Evolutionary conservation across 92 coral and sea anemone genomes (phyloP).

Genomic region (Micromussa lordhowensis): DNA sequence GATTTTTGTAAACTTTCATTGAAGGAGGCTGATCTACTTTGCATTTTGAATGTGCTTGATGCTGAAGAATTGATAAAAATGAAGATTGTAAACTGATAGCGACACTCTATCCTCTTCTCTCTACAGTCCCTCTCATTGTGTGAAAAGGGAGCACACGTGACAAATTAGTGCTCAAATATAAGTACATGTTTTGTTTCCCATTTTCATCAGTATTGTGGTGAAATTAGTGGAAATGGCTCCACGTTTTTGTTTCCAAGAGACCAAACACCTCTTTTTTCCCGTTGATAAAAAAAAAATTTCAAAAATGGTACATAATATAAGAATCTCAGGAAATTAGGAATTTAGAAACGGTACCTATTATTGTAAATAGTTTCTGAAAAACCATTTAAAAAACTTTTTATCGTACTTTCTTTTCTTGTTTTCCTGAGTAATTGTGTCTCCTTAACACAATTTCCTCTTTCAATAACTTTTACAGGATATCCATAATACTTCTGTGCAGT

Average conservation of each 20-base stretch:
- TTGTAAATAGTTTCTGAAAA: no score
- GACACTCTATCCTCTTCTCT: not conserved
- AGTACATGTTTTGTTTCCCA: not conserved
- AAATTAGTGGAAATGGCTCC: not conserved
- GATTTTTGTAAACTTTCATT: no score
- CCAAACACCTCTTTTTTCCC: not conserved
- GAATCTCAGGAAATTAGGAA: not conserved
- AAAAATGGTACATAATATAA: not conserved
- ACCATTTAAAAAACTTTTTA: no score
- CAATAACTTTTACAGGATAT: constrained; percentile 49
- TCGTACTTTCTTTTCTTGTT: not conserved
- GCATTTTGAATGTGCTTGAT: no score
- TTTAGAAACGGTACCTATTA: not conserved
- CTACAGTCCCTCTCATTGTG: no score
- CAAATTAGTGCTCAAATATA: not conserved
- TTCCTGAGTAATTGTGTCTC: not conserved
- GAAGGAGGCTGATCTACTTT: no score
- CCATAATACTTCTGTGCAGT: constrained; percentile 88
- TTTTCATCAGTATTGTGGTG: no score
- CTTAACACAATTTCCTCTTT: not conserved
- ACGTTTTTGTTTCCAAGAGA: not conserved
- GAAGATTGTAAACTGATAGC: not conserved
- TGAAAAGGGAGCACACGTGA: not conserved
- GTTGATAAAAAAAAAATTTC: no score
- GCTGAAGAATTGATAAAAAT: no score